A percentile compares a stretch with the other conserved stretches of the same genome.
These are phyloP conservation scores for Atethmia centrago DNA, from an alignment of 2,888 invertebrate genomes.

Conservation along the genomic window DNA sequence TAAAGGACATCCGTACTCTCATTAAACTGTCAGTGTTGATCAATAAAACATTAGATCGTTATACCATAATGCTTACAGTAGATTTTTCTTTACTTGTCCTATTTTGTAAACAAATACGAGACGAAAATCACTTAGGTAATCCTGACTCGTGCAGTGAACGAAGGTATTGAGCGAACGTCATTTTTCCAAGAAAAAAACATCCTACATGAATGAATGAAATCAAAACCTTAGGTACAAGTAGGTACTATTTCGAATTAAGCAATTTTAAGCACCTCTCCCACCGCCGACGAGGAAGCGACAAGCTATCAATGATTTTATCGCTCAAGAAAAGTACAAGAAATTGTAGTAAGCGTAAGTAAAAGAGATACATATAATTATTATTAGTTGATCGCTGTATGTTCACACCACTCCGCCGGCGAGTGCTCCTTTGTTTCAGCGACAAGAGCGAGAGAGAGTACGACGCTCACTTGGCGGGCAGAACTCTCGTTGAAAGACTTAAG, in stretches of 20 bases:
- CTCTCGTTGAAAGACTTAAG: too few species aligned
- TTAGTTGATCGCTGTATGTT: too few species aligned
- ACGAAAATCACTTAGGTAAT: too few species aligned
- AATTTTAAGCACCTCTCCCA: not conserved
- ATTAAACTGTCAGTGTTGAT: constrained; percentile 24
- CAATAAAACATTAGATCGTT: constrained; percentile 23
- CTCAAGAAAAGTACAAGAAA: not conserved
- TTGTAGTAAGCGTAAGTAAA: not conserved
- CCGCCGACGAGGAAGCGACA: not conserved
- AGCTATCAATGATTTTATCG: not conserved
- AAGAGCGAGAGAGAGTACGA: too few species aligned
- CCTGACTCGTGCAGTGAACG: not conserved
- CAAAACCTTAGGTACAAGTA: not conserved
- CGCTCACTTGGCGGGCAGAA: too few species aligned
- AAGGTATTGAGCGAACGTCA: not conserved
- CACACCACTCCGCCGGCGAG: too few species aligned
- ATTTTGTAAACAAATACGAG: not conserved
- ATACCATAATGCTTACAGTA: not conserved
- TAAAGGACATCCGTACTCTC: constrained; percentile 39
- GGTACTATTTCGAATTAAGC: not conserved
- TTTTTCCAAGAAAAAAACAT: not conserved
- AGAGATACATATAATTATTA: too few species aligned
- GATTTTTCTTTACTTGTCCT: not conserved
- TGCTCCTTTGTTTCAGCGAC: too few species aligned
- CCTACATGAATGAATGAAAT: not conserved